These are phyloP conservation scores for Halichondria panicea DNA, from an alignment of 37 sponge, comb jelly and placozoan species.

Conservation along the genomic window DNA sequence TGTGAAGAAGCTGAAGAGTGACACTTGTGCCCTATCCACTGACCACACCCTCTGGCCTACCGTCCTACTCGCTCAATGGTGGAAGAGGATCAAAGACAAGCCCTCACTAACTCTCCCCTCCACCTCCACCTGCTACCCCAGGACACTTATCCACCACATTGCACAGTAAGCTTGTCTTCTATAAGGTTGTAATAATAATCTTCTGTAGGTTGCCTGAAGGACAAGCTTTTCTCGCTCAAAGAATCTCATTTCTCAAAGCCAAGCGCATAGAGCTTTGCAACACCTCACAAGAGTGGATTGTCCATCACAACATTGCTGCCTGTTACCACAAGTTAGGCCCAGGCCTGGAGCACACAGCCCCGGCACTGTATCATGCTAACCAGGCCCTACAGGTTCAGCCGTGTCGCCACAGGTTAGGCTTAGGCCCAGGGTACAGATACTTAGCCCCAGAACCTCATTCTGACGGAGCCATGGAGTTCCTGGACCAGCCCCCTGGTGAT, in stretches of 20 bases:
- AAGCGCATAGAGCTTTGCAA: not conserved
- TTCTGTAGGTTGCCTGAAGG: not conserved
- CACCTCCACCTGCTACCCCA: not conserved
- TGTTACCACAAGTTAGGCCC: constrained; percentile 24
- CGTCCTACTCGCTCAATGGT: constrained; percentile 39
- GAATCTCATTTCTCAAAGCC: not conserved
- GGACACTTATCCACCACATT: too few relatives aligned
- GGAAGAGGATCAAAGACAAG: constrained; percentile 7
- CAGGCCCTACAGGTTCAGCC: constrained; percentile 4
- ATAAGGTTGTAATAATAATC: not conserved
- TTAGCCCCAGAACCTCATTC: too few relatives aligned
- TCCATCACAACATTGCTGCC: constrained; percentile 11
- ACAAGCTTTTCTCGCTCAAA: not conserved
- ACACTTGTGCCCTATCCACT: too few relatives aligned
- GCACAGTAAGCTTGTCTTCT: not conserved
- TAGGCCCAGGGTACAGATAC: too few relatives aligned
- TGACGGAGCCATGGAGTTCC: too few relatives aligned
- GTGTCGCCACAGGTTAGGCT: too few relatives aligned
- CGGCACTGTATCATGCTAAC: constrained; percentile 11
- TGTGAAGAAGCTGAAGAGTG: too few relatives aligned
- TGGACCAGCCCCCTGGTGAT: too few relatives aligned
- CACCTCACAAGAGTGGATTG: not conserved
- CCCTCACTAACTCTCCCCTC: not conserved
- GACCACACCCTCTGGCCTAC: not conserved
- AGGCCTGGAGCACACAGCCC: not conserved